A percentile compares a stretch with the other conserved stretches of the same genome.
Evolutionary conservation across 2,113 vertebrate genomes (phyloP).

Genomic region (Cyanoramphus novaezelandiae): DNA sequence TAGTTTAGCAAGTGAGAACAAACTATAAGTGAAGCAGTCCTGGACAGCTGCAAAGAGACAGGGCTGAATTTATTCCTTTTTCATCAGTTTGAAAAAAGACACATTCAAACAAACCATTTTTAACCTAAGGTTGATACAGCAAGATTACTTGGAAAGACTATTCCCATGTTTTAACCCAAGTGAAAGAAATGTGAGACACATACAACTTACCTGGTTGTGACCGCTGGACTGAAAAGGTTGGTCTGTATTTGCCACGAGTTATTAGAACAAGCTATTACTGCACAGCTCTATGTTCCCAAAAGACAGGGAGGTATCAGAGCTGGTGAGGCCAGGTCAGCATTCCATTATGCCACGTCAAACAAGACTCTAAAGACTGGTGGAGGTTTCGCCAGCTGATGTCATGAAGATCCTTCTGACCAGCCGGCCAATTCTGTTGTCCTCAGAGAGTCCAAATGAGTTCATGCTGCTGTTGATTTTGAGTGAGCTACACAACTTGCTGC

Average conservation of each 20-base stretch:
- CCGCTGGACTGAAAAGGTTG: background rate
- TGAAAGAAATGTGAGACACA: background rate
- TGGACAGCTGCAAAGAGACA: background rate
- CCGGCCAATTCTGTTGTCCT: background rate
- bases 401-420: constrained; percentile 20
- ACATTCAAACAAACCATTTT: background rate
- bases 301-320: background rate
- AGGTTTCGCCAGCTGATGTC: background rate
- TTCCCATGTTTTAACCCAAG: background rate
- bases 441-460: background rate
- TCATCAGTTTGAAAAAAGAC: background rate
- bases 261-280: background rate
- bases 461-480: background rate
- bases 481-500: background rate
- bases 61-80: background rate
- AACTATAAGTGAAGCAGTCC: background rate
- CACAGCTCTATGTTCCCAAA: constrained; percentile 4
- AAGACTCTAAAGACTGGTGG: background rate
- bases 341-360: background rate
- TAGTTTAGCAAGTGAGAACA: background rate
- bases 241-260: background rate
- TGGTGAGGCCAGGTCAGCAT: background rate
- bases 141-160: background rate
- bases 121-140: background rate
- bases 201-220: background rate